These are phyloP conservation scores for Hyphantria cunea DNA, from an alignment of 1,140 invertebrate species.

Conservation along the genomic window DNA sequence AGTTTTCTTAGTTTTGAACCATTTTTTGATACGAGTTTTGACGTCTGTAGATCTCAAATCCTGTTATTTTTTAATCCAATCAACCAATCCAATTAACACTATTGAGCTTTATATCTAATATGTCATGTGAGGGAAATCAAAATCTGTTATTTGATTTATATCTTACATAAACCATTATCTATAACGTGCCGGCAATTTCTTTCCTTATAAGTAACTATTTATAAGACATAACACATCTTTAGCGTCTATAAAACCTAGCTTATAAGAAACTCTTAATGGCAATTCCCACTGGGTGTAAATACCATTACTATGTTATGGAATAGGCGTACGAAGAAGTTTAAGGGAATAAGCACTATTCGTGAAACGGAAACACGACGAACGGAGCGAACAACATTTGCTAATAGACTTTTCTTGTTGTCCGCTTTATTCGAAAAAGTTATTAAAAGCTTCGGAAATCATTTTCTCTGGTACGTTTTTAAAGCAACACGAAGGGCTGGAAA, in stretches of 20 bases:
- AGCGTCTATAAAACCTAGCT: not conserved
- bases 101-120: too few species aligned
- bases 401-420: constrained; percentile 42
- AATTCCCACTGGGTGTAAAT: constrained; percentile 16
- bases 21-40: too few species aligned
- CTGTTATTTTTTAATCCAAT: too few species aligned
- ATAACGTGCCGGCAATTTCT: too few species aligned
- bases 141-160: too few species aligned
- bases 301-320: constrained; percentile 24
- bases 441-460: not conserved
- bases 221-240: not conserved
- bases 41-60: too few species aligned
- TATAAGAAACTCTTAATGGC: not conserved
- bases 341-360: constrained; percentile 20
- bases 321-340: constrained; percentile 30
- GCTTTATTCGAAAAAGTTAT: constrained; percentile 9
- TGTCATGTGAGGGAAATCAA: too few species aligned
- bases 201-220: not conserved
- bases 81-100: too few species aligned
- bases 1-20: too few species aligned
- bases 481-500: not conserved
- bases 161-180: too few species aligned
- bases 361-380: constrained; percentile 27
- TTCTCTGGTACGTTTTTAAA: not conserved
- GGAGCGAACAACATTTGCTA: constrained; percentile 32